Evolutionary conservation across 2,888 invertebrate genomes (phyloP).

Genomic region (Prionchulus punctatus): DNA sequence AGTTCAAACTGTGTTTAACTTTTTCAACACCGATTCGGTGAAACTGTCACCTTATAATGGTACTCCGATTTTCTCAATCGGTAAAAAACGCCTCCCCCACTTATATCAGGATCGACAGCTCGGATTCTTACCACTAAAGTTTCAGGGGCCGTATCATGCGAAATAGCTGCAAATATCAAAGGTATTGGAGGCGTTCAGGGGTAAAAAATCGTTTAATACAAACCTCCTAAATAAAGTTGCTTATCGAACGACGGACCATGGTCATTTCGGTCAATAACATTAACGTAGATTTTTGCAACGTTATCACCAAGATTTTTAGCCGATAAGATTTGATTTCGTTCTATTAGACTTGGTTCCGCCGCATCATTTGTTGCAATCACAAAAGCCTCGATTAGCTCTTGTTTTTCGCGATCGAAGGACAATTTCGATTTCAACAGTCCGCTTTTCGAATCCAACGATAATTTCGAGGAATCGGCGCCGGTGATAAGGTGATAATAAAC

Average conservation of each 20-base stretch:
- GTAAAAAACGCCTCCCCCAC: not conserved
- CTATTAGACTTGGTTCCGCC: not conserved
- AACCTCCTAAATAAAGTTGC: not conserved
- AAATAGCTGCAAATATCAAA: not conserved
- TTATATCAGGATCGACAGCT: not conserved
- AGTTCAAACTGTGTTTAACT: too few relatives aligned
- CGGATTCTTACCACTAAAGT: not conserved
- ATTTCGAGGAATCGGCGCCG: not conserved
- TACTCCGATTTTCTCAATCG: not conserved
- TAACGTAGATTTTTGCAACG: not conserved
- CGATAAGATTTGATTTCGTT: not conserved
- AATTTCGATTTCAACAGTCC: not conserved
- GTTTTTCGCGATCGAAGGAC: not conserved
- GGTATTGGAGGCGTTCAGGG: too few relatives aligned
- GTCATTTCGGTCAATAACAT: not conserved
- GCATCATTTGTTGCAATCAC: not conserved
- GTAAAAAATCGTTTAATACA: too few relatives aligned
- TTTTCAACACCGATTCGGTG: too few relatives aligned
- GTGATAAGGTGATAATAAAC: not conserved
- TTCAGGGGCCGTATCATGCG: not conserved
- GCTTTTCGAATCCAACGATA: not conserved
- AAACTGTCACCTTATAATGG: not conserved
- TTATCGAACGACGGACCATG: not conserved
- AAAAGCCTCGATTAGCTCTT: not conserved
- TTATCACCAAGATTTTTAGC: too few relatives aligned